Evolutionary conservation across 2,888 invertebrate genomes (phyloP), one percentile per base, ranked within the genome.

Genomic region (Prionchulus punctatus): DNA sequence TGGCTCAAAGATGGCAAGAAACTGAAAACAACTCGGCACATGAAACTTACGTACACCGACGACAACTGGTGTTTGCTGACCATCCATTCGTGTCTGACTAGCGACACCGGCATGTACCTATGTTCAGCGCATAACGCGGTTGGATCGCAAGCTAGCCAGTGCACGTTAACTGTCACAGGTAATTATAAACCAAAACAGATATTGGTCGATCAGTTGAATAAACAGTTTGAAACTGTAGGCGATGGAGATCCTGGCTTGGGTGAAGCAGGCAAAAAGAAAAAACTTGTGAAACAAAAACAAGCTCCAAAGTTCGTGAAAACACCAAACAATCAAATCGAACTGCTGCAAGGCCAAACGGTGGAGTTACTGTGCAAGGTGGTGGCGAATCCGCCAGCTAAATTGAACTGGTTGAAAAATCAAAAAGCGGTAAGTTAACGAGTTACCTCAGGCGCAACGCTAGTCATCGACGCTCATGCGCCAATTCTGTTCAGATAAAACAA

Each of bases 391-490:
- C 23, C 45, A 1, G 43, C 56, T 4, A 27, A 23, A 18, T 53
- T 53, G 27, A 52, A 18, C 1, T 58, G 58, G 58, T n/a, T 69
- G 66, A 60, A 66, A 66, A 48, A 72, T 71, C 60, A 64, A 65
- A 56, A 66, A 65, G 60, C 64, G 67, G 70, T 70, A 55, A 63
- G 61, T n/a, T n/a, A n/a, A n/a, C n/a, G n/a, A n/a, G n/a, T n/a
- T 12, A 53, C 18, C n/a, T n/a, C 54, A n/a, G n/a, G n/a, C n/a
- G n/a, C n/a, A n/a, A n/a, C n/a, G n/a, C n/a, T n/a, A n/a, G n/a
- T n/a, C n/a, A n/a, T n/a, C n/a, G n/a, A n/a, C n/a, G n/a, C n/a
- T n/a, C n/a, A n/a, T n/a, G n/a, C n/a, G n/a, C 15, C 15, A n/a
- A 57, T 55, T 21, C n/a, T 48, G 7, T 64, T 25, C 63, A 53